These are phyloP conservation scores for Alosa alosa DNA, from an alignment of 2,113 vertebrate species.

Conservation along the genomic window DNA sequence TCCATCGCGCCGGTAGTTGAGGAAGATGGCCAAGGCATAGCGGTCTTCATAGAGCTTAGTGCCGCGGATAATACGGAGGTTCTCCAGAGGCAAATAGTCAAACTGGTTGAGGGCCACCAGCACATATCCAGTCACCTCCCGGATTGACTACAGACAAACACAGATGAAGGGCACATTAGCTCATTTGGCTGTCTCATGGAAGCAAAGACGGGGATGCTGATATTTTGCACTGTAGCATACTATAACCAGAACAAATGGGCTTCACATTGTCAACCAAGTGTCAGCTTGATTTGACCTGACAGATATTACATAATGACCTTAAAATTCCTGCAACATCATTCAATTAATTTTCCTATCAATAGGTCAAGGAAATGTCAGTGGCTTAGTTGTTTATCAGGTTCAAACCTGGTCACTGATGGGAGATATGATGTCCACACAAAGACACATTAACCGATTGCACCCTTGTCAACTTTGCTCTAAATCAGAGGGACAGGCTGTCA, in stretches of 20 bases:
- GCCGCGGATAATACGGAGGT: conserved; percentile 92
- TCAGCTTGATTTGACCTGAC: too few relatives aligned
- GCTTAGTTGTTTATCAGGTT: neutral
- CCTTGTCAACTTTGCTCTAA: conserved; percentile 52
- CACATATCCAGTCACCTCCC: conserved; percentile 97
- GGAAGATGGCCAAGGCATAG: conserved; percentile 90
- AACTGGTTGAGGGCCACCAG: conserved; percentile 98
- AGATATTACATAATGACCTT: too few relatives aligned
- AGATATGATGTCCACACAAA: conserved; percentile 50
- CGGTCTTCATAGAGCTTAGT: conserved; percentile 94
- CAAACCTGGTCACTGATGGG: neutral
- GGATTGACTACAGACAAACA: conserved; percentile 81
- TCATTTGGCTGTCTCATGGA: neutral
- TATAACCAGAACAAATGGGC: too few relatives aligned
- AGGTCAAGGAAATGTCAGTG: too few relatives aligned
- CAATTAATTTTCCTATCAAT: too few relatives aligned
- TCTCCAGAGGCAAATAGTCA: conserved; percentile 94
- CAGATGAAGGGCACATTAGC: neutral
- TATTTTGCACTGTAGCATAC: too few relatives aligned
- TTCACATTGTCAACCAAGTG: too few relatives aligned
- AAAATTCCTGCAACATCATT: too few relatives aligned
- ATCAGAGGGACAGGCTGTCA: conserved; percentile 65
- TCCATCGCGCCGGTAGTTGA: conserved; percentile 96
- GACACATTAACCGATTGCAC: conserved; percentile 50
- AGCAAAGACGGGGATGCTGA: too few relatives aligned